Base-by-base conservation (phyloP, 2,888 invertebrate species). In the Dryobotodes eremita region DNA sequence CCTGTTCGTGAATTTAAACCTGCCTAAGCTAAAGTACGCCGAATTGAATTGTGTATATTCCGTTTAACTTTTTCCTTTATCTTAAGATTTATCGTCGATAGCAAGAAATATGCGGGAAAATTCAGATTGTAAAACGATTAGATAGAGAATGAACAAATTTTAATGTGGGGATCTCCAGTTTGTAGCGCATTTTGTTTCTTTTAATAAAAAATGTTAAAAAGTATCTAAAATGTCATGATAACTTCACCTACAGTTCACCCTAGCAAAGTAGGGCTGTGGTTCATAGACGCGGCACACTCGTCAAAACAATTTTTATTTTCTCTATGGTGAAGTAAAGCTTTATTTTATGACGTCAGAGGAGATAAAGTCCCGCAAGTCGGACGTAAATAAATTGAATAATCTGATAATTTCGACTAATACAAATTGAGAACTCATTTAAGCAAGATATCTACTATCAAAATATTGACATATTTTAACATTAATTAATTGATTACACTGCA, bases 281-380 rank as follows among this genome's bases (percentile, higher is more conserved):
- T 89, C 92, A 90, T 92, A 64, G 93, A 90, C 92, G 91, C 90
- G 13, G 91, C 92, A 91, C 91, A 94, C 96, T 96, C 97, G 97
- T 96, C 97, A 97, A 96, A 97, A 97, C 96, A 97, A 97, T 96
- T 97, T 96, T 96, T 96, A 97, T 97, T 97, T 96, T 96, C 96
- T 96, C 96, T 97, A 97, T 96, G 95, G 94, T 92, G 95, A 93
- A 96, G 95, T 97, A 96, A 97, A 97, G 95, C 96, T 96, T 96
- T 96, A 97, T 97, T 97, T 97, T 97, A 97, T 95, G 95, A 94
- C 91, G 93, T 93, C 93, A 92, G 93, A 92, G 92, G 94, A 96
- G 96, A 97, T 97, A 96, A 96, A 92, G 95, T 95, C 96, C 96
- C 96, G 95, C 94, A 48, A 59, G 8, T 66, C 7, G 15, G 13